Evolutionary conservation across 2,888 invertebrate genomes (phyloP).

Genomic region (Pristionchus maxplancki): DNA sequence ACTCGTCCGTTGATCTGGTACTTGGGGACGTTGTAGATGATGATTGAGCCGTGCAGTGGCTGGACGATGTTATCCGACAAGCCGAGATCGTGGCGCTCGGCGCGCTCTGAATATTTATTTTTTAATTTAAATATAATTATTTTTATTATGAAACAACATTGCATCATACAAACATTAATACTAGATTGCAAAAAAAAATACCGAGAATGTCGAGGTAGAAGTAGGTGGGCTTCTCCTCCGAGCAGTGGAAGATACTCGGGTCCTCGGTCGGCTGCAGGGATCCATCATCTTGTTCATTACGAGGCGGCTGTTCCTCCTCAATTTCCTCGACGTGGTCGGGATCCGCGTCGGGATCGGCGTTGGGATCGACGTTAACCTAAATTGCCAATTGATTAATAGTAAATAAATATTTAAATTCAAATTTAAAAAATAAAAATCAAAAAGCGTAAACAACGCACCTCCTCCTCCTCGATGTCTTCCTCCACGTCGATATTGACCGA

Average conservation of each 20-base stretch:
- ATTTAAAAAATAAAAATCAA: not conserved
- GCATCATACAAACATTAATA: not conserved
- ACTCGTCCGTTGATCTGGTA: not conserved
- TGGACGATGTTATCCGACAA: constrained; percentile 24
- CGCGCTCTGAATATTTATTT: not conserved
- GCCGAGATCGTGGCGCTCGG: constrained; percentile 30
- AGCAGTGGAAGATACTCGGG: constrained; percentile 47
- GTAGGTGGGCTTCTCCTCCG: constrained; percentile 46
- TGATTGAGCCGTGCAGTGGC: not conserved
- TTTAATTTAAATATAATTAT: not conserved
- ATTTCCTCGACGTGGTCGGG: constrained; percentile 25
- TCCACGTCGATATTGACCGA: constrained; percentile 25
- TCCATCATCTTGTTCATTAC: not conserved
- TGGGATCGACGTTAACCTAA: constrained; percentile 1
- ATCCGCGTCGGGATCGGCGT: not conserved
- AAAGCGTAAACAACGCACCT: not conserved
- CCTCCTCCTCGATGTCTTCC: constrained; percentile 49
- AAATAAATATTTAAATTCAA: not conserved
- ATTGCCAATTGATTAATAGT: not conserved
- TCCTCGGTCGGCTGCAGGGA: not conserved
- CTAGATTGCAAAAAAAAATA: not conserved
- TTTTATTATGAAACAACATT: not conserved
- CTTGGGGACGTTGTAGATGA: constrained; percentile 31
- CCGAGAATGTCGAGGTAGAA: constrained; percentile 50
- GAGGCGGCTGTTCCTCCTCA: not conserved